Percentiles rank a stretch among this genome's conserved stretches.
phyloP scores from a whole-genome alignment of 1,140 invertebrate species.

The Drosophila jambulina region DNA sequence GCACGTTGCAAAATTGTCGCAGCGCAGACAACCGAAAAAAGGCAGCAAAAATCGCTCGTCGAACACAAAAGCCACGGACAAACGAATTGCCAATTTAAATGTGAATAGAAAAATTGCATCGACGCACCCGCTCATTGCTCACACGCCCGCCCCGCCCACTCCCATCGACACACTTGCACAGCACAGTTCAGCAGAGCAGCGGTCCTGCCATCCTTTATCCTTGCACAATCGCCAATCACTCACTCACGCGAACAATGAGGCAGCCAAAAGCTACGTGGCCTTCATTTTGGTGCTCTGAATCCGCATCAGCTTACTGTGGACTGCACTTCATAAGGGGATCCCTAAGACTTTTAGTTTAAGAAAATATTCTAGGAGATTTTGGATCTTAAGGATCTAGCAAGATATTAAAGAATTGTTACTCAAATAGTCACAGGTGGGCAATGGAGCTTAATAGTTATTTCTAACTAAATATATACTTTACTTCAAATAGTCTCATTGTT shows the following conservation, averaged over 20 bases:
- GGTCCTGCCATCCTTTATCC: conserved; percentile 46
- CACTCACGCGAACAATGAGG: conserved; percentile 55
- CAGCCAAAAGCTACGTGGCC: conserved; percentile 41
- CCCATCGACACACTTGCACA: neutral
- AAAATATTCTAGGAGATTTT: neutral
- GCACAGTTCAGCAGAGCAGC: neutral
- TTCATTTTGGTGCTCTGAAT: conserved; percentile 2
- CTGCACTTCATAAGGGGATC: conserved; percentile 3
- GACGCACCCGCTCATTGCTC: conserved; percentile 21
- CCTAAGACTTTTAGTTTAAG: neutral
- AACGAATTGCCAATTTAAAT: conserved; percentile 83
- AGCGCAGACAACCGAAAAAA: conserved; percentile 51
- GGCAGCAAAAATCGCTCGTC: conserved; percentile 26
- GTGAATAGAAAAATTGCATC: conserved; percentile 81
- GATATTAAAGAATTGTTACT: too few species aligned
- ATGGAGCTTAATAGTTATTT: neutral
- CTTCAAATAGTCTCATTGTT: too few species aligned
- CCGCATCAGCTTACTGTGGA: neutral
- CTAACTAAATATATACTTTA: neutral
- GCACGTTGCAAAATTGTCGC: conserved; percentile 83
- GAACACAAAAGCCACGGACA: conserved; percentile 74
- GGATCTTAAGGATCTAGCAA: neutral
- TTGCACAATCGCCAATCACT: conserved; percentile 79
- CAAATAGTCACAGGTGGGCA: neutral
- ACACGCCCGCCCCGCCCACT: conserved; percentile 15